Evolutionary conservation across 2,888 invertebrate genomes (phyloP).

Genomic region (Nymphalis urticae): DNA sequence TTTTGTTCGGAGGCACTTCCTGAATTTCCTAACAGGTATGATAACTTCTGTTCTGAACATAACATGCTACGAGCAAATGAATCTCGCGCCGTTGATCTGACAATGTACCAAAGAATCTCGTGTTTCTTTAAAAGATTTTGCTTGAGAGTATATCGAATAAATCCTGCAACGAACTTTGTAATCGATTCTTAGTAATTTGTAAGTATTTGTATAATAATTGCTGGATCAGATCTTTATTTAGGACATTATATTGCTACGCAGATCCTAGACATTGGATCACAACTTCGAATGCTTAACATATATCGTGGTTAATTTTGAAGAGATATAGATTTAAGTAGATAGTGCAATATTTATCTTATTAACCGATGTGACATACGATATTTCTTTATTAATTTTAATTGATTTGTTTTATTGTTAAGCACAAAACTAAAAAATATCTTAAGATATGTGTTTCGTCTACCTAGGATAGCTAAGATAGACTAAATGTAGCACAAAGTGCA

Average conservation of each 20-base stretch:
- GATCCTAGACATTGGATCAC: no score
- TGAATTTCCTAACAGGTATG: slow-evolving; percentile 65
- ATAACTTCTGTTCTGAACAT: slow-evolving; percentile 58
- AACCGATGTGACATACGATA: no score
- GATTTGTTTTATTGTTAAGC: no score
- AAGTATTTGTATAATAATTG: slow-evolving; percentile 9
- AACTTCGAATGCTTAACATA: no score
- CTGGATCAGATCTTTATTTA: background rate
- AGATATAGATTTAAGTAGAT: no score
- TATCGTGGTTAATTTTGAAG: no score
- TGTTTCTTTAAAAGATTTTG: slow-evolving; percentile 74
- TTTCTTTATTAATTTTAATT: no score
- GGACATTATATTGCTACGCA: background rate
- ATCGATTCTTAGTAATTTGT: slow-evolving; percentile 27
- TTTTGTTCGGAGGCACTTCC: slow-evolving; percentile 88
- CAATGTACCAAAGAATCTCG: slow-evolving; percentile 64
- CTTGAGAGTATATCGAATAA: slow-evolving; percentile 67
- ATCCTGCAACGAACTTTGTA: slow-evolving; percentile 38
- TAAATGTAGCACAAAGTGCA: no score
- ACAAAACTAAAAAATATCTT: no score
- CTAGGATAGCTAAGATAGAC: no score
- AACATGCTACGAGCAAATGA: slow-evolving; percentile 51
- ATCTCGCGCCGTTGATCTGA: slow-evolving; percentile 65
- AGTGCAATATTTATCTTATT: no score
- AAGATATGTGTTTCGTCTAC: no score